Evolutionary conservation across 2,797 vertebrate species (phyloP).

Genomic region (Coregonus ussuriensis): DNA sequence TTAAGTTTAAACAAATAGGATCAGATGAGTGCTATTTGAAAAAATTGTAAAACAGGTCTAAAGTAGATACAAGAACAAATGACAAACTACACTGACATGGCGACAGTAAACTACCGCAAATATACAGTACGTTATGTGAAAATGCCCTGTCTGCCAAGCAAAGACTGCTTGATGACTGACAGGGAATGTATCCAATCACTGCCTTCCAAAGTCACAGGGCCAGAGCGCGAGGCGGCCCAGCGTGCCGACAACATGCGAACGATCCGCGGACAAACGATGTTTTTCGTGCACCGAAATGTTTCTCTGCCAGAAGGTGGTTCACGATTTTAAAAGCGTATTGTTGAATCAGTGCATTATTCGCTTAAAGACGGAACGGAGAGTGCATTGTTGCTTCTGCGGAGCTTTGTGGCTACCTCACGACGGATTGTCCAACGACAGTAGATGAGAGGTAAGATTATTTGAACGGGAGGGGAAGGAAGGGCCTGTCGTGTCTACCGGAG

Average conservation of each 20-base stretch:
- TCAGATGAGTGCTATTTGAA: neutral
- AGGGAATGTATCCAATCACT: conserved; percentile 59
- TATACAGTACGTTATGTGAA: neutral
- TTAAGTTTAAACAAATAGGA: no score
- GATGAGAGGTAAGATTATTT: conserved; percentile 64
- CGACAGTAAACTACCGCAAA: conserved; percentile 1
- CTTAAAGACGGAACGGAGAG: neutral
- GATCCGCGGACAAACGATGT: conserved; percentile 68
- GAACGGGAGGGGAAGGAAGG: conserved; percentile 70
- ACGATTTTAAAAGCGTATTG: neutral
- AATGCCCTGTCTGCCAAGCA: conserved; percentile 59
- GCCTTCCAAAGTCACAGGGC: conserved; percentile 25
- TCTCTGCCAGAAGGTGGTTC: conserved; percentile 22
- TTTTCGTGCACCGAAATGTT: conserved; percentile 58
- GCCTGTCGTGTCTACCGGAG: conserved; percentile 64
- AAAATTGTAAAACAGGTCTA: neutral
- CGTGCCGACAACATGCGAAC: conserved; percentile 60
- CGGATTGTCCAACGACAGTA: conserved; percentile 66
- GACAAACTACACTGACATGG: neutral
- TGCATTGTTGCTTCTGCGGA: conserved; percentile 3
- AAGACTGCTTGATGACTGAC: conserved; percentile 49
- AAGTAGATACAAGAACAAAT: neutral
- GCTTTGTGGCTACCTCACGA: conserved; percentile 46
- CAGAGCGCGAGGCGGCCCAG: conserved; percentile 67
- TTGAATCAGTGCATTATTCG: neutral